Conservation (phyloP, 2,113 vertebrate species). For the Cryptomyrus ogoouensis region DNA sequence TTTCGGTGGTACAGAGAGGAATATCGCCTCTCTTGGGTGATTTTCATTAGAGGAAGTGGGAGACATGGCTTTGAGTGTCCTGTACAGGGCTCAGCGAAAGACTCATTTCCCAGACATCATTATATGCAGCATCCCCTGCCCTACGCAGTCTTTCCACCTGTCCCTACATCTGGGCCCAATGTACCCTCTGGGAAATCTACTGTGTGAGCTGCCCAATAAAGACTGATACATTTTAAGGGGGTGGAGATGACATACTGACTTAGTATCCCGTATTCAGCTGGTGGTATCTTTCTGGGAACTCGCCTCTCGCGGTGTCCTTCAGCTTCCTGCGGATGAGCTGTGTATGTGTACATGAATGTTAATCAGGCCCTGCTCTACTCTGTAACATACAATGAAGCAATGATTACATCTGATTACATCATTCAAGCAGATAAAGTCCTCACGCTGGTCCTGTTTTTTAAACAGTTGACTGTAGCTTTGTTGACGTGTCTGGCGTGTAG, state of each 20-base stretch:
- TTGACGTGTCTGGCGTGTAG: not conserved
- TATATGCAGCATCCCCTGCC: not conserved
- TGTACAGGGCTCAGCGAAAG: not conserved
- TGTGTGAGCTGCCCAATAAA: not conserved
- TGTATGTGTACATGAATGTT: not conserved
- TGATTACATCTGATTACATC: conserved; percentile 3
- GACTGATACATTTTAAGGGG: not conserved
- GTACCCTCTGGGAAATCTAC: not conserved
- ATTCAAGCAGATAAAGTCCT: not conserved
- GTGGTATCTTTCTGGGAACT: not conserved
- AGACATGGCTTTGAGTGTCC: not conserved
- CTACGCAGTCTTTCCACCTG: not conserved
- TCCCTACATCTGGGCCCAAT: not conserved
- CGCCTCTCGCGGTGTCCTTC: not conserved
- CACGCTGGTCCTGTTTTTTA: not conserved
- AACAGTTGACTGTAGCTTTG: not conserved
- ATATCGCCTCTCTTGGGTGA: not conserved
- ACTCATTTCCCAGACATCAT: not conserved
- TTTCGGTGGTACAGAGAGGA: not conserved
- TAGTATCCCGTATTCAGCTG: not conserved
- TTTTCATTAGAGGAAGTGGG: not conserved
- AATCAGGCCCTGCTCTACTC: not conserved
- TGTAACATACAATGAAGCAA: not conserved
- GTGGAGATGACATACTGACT: not conserved
- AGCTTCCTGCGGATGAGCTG: not conserved